Percentiles rank a stretch among this genome's conserved stretches.
These are phyloP conservation scores for Diacarnus erythraeanus DNA, from an alignment of 37 sponge, comb jelly and placozoan genomes.

Conservation along the genomic window DNA sequence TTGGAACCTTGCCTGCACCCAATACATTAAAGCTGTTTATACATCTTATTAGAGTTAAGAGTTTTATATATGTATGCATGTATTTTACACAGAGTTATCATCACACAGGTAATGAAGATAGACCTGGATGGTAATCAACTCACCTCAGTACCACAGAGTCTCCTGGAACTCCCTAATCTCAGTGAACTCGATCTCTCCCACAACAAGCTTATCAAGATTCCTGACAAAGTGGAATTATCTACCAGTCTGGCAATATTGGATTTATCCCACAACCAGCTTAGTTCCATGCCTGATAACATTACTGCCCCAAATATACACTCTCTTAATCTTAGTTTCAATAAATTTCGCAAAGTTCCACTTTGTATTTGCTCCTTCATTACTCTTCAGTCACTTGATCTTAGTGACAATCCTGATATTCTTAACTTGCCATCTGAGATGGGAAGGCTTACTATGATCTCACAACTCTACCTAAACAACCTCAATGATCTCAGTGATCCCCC, in stretches of 20 bases:
- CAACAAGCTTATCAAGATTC: constrained; percentile 66
- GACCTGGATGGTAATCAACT: constrained; percentile 73
- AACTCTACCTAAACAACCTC: constrained; percentile 40
- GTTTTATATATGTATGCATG: too few species aligned
- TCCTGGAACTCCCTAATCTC: constrained; percentile 77
- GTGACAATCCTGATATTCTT: constrained; percentile 63
- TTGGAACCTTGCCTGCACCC: background rate
- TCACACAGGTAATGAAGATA: constrained; percentile 44
- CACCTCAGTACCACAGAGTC: constrained; percentile 46
- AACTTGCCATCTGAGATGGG: constrained; percentile 74
- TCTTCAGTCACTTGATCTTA: constrained; percentile 55
- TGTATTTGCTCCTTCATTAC: constrained; percentile 76
- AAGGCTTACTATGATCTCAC: constrained; percentile 45
- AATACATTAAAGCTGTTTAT: background rate
- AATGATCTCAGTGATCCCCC: constrained; percentile 81
- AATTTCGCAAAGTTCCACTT: constrained; percentile 60
- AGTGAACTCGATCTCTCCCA: constrained; percentile 67
- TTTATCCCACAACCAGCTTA: constrained; percentile 74
- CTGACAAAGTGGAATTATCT: constrained; percentile 70
- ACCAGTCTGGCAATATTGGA: constrained; percentile 67
- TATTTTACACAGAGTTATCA: too few species aligned
- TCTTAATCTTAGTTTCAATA: constrained; percentile 74
- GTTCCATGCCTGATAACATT: constrained; percentile 45
- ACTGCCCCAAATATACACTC: constrained; percentile 51
- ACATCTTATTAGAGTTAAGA: background rate